phyloP scores from a whole-genome alignment of 2,888 invertebrate species.

The Drosophila rubida region DNA sequence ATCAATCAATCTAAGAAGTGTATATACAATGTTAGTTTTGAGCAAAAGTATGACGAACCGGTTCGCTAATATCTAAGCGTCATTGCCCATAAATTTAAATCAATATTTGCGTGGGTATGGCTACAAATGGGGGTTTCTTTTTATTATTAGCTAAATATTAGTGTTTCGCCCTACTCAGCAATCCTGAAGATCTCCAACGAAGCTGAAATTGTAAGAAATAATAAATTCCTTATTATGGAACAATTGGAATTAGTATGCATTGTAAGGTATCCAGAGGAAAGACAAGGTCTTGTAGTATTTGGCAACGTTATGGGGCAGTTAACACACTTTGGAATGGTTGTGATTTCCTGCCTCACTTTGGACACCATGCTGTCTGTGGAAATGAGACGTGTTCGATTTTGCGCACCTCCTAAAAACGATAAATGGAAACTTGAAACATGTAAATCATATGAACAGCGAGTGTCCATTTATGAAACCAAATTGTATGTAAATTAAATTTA shows the following conservation, averaged over 20 bases:
- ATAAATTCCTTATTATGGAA: too few relatives aligned
- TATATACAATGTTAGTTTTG: background rate
- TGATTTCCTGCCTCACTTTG: constrained; percentile 64
- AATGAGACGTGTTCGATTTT: constrained; percentile 68
- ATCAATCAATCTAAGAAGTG: background rate
- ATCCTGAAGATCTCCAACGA: too few relatives aligned
- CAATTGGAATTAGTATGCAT: too few relatives aligned
- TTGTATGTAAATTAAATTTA: constrained; percentile 56
- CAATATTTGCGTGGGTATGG: background rate
- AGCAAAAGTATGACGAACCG: constrained; percentile 1
- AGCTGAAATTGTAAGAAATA: background rate
- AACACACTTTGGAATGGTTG: constrained; percentile 52
- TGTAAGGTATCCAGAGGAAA: background rate
- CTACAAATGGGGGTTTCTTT: background rate
- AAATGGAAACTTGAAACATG: constrained; percentile 50
- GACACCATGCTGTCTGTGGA: constrained; percentile 37
- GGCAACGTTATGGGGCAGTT: constrained; percentile 31
- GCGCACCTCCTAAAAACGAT: constrained; percentile 52
- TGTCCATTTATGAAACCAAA: constrained; percentile 56
- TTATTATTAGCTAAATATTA: too few relatives aligned
- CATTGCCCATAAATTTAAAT: background rate
- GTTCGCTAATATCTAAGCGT: background rate
- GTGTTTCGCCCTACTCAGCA: too few relatives aligned
- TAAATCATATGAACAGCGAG: constrained; percentile 54
- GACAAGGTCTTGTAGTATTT: background rate